Percentiles rank a stretch among this genome's conserved stretches.
These are phyloP conservation scores for Triplophysa bombifrons DNA, from an alignment of 2,797 vertebrate species.

Conservation along the genomic window DNA sequence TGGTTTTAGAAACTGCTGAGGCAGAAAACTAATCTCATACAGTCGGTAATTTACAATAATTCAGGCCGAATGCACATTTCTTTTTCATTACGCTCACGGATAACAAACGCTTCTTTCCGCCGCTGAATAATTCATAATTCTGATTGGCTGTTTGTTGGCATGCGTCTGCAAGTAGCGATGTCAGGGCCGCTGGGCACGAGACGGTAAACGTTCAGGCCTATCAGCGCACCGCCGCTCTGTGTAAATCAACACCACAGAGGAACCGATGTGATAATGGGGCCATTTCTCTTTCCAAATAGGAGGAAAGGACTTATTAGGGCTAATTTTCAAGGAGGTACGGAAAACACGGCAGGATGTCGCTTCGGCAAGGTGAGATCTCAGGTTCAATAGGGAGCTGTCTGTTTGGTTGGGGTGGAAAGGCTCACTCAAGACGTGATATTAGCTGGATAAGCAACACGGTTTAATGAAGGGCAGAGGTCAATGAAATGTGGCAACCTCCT, in stretches of 20 bases:
- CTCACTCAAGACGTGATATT: constrained; percentile 82
- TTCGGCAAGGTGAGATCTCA: constrained; percentile 77
- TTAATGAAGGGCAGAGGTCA: constrained; percentile 63
- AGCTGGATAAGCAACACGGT: constrained; percentile 77
- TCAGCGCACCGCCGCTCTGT: constrained; percentile 32
- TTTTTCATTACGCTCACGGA: constrained; percentile 56
- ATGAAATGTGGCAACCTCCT: constrained; percentile 59
- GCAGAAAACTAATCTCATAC: constrained; percentile 62
- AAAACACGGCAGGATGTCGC: constrained; percentile 70
- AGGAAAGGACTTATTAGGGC: constrained; percentile 63
- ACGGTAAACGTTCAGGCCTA: constrained; percentile 28
- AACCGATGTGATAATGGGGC: constrained; percentile 53
- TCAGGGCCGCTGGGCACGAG: constrained; percentile 23
- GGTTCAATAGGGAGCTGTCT: constrained; percentile 79
- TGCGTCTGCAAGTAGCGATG: neutral
- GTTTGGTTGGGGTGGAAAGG: constrained; percentile 78
- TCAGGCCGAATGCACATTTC: constrained; percentile 58
- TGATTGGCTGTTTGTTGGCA: constrained; percentile 43
- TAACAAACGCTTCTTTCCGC: constrained; percentile 49
- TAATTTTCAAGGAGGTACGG: constrained; percentile 59
- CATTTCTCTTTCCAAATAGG: constrained; percentile 58
- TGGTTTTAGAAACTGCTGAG: constrained; percentile 57
- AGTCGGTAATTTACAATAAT: constrained; percentile 62
- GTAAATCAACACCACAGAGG: constrained; percentile 33
- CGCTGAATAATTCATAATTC: constrained; percentile 62